Evolutionary conservation across 2,888 invertebrate species (phyloP).

Genomic region (Andrena flavipes): DNA sequence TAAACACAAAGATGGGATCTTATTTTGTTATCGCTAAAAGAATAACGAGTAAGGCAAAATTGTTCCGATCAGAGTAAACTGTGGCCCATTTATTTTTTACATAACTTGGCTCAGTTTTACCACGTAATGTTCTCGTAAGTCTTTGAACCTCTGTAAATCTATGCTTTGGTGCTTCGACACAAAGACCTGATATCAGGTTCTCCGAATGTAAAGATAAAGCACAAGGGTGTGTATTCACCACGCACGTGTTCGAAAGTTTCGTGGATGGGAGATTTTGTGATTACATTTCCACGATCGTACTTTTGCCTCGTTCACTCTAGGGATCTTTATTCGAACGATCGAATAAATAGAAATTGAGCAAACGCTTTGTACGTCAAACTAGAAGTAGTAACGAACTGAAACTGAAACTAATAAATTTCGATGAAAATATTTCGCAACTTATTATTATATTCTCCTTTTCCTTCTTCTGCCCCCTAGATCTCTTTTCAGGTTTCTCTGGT

Average conservation of each 20-base stretch:
- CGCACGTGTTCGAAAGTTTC: slow-evolving; percentile 20
- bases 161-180: slow-evolving; percentile 21
- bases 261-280: slow-evolving; percentile 12
- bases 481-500: too few relatives aligned
- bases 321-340: slow-evolving; percentile 18
- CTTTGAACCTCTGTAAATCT: slow-evolving; percentile 17
- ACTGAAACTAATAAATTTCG: slow-evolving; percentile 48
- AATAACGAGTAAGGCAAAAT: slow-evolving; percentile 23
- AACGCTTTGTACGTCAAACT: slow-evolving; percentile 49
- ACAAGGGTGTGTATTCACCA: slow-evolving; percentile 1
- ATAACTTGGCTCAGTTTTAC: slow-evolving; percentile 1
- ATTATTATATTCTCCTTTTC: not conserved
- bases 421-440: slow-evolving; percentile 8
- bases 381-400: slow-evolving; percentile 32
- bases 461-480: not conserved
- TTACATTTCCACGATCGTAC: slow-evolving; percentile 19
- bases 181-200: not conserved
- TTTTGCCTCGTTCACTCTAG: slow-evolving; percentile 24
- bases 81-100: slow-evolving; percentile 32
- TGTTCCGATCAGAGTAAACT: slow-evolving; percentile 11
- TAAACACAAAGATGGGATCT: slow-evolving; percentile 57
- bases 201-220: not conserved
- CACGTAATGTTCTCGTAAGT: not conserved
- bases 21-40: slow-evolving; percentile 72
- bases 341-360: slow-evolving; percentile 17